Conservation (phyloP, 1,140 invertebrate species). For the Camponotus pennsylvanicus region DNA sequence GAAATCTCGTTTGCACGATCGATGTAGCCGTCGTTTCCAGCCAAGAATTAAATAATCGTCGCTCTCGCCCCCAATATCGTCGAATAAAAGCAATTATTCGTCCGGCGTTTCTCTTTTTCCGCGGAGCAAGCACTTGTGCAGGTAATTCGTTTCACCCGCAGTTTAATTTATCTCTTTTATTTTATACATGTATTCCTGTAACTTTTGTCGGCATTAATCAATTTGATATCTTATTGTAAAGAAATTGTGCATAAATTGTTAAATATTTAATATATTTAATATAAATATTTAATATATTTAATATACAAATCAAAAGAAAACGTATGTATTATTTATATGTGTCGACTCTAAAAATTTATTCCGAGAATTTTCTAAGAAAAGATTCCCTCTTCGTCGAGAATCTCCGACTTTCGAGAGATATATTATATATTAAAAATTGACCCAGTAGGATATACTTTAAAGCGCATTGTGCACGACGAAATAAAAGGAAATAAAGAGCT, state of each 20-base stretch:
- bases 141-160: conserved; percentile 12
- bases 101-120: conserved; percentile 21
- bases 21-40: conserved; percentile 21
- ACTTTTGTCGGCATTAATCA: neutral
- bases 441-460: neutral
- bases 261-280: neutral
- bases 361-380: no score
- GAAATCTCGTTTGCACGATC: conserved; percentile 27
- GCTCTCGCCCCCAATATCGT: conserved; percentile 7
- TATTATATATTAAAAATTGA: neutral
- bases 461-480: neutral
- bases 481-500: neutral
- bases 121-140: neutral
- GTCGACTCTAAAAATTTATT: neutral
- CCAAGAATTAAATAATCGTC: conserved; percentile 43
- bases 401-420: neutral
- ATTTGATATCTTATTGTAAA: neutral
- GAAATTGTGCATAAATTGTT: neutral
- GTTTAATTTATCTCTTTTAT: conserved; percentile 16
- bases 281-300: no score
- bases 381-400: no score
- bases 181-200: neutral
- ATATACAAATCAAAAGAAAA: neutral
- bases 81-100: conserved; percentile 48
- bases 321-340: neutral